Evolutionary conservation across 2,797 vertebrate genomes (phyloP).

Genomic region (Semotilus atromaculatus): DNA sequence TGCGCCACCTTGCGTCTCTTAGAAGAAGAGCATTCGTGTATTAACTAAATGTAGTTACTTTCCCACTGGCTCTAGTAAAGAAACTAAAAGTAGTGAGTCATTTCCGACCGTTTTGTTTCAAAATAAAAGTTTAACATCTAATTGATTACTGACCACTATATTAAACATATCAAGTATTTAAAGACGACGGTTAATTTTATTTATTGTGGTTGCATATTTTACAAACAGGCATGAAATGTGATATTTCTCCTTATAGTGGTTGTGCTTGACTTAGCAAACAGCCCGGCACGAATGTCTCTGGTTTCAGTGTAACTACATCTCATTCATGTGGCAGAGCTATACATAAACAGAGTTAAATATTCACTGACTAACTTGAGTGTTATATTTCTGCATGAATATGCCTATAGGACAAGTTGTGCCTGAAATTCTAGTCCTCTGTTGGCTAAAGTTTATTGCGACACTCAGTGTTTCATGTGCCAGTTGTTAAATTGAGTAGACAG

Average conservation of each 20-base stretch:
- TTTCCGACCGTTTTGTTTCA: neutral
- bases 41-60: neutral
- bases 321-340: slow-evolving; percentile 17
- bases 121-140: slow-evolving; percentile 17
- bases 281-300: neutral
- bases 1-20: slow-evolving; percentile 18
- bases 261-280: slow-evolving; percentile 1
- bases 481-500: neutral
- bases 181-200: neutral
- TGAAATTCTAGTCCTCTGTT: neutral
- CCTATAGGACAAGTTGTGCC: neutral
- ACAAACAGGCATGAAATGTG: neutral
- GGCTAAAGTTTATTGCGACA: neutral
- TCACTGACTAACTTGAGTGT: neutral
- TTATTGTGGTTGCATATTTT: neutral
- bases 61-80: neutral
- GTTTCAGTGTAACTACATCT: slow-evolving; percentile 20
- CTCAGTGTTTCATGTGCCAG: neutral
- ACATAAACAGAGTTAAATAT: slow-evolving; percentile 9
- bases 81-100: neutral
- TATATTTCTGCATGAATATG: slow-evolving; percentile 15
- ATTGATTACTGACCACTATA: neutral
- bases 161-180: neutral
- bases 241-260: neutral
- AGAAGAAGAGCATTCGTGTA: fast-evolving